Percentiles rank a stretch among this genome's conserved stretches.
Evolutionary conservation across 2,113 vertebrate species (phyloP).

Genomic region (Syngnathus typhle): DNA sequence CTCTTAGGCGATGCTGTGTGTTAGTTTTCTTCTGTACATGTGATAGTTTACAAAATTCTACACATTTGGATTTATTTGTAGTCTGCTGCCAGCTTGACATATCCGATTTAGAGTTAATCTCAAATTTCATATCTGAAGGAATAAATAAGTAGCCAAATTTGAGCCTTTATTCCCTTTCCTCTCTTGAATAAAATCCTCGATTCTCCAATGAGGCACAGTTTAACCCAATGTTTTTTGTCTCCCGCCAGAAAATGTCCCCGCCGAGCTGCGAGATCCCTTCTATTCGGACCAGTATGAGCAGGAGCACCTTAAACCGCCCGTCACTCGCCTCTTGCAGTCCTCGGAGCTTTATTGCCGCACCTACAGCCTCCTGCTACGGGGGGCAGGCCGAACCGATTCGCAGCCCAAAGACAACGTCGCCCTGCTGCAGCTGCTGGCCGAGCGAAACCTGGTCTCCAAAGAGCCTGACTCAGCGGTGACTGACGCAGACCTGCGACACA

Average conservation of each 20-base stretch:
- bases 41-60: background rate
- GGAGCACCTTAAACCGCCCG: slow-evolving; percentile 88
- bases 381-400: slow-evolving; percentile 35
- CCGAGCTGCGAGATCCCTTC: slow-evolving; percentile 84
- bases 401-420: slow-evolving; percentile 71
- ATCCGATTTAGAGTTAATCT: background rate
- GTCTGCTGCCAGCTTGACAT: background rate
- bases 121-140: background rate
- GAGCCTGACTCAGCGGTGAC: slow-evolving; percentile 72
- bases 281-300: slow-evolving; percentile 92
- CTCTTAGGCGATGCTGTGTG: background rate
- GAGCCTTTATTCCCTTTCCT: background rate
- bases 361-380: slow-evolving; percentile 71
- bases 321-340: slow-evolving; percentile 80
- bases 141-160: background rate
- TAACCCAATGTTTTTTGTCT: slow-evolving; percentile 22
- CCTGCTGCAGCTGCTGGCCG: slow-evolving; percentile 73
- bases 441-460: slow-evolving; percentile 67
- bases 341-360: slow-evolving; percentile 84
- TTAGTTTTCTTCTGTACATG: slow-evolving; percentile 3
- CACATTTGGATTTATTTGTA: background rate
- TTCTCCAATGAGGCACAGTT: slow-evolving; percentile 6
- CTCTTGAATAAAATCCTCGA: too few species aligned
- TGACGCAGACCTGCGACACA: slow-evolving; percentile 76
- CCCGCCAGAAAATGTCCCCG: slow-evolving; percentile 77